Percentiles rank a stretch among this genome's conserved stretches.
These are phyloP conservation scores for Cyprinodon brontotheroides DNA, from an alignment of 2,113 vertebrate genomes.

Conservation along the genomic window DNA sequence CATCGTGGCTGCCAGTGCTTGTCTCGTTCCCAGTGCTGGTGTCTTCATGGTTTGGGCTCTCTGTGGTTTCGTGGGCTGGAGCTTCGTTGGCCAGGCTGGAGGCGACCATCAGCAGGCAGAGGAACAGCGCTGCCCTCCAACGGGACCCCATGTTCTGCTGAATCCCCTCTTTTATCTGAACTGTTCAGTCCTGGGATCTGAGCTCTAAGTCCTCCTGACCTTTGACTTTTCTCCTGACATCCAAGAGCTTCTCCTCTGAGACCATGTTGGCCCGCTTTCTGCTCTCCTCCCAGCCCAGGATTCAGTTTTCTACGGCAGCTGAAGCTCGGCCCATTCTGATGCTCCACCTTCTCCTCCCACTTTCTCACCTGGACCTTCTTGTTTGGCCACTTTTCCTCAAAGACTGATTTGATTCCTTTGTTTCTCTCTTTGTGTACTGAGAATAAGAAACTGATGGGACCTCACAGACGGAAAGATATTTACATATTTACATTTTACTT, in stretches of 20 bases:
- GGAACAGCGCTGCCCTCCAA: slow-evolving; percentile 27
- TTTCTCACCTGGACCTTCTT: slow-evolving; percentile 45
- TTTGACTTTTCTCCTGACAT: slow-evolving; percentile 5
- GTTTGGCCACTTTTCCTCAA: slow-evolving; percentile 57
- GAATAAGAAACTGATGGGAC: background rate
- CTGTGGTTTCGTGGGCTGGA: fast-evolving
- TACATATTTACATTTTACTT: no score
- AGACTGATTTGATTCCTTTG: slow-evolving; percentile 3
- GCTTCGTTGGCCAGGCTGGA: background rate
- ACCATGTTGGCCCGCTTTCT: slow-evolving; percentile 12
- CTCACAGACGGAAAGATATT: background rate
- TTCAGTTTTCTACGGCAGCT: slow-evolving; percentile 49
- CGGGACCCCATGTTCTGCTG: slow-evolving; percentile 38
- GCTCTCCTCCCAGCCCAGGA: slow-evolving; percentile 18
- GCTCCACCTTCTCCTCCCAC: slow-evolving; percentile 54
- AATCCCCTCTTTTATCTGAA: background rate
- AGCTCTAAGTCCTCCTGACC: slow-evolving; percentile 21
- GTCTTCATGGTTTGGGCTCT: background rate
- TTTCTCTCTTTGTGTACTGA: background rate
- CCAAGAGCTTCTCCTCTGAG: slow-evolving; percentile 14
- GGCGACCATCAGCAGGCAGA: slow-evolving; percentile 41
- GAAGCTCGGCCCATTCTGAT: slow-evolving; percentile 64
- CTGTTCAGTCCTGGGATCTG: slow-evolving; percentile 3
- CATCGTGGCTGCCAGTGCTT: background rate
- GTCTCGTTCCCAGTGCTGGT: background rate